Percentiles rank a stretch among this genome's conserved stretches.
Conservation (phyloP, 2,888 invertebrate genomes). For the Pammene aurita region DNA sequence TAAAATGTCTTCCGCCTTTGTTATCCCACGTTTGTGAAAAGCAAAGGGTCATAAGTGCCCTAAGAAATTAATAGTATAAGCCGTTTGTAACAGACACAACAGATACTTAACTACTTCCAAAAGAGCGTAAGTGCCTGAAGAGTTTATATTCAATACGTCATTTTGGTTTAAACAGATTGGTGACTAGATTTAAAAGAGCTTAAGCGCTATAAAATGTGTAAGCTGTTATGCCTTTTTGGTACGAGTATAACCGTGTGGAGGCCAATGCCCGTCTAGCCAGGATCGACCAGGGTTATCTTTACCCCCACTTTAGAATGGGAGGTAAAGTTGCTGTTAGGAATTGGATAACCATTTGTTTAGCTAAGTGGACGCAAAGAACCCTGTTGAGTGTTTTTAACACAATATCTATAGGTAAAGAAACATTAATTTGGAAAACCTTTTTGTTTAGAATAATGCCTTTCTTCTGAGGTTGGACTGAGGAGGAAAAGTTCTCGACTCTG, state of each 20-base stretch:
- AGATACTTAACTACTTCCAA: not conserved
- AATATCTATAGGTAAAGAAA: not conserved
- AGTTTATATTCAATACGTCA: not conserved
- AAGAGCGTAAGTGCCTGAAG: not conserved
- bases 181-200: not conserved
- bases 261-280: conserved; percentile 41
- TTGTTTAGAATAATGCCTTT: too few species aligned
- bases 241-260: conserved; percentile 4
- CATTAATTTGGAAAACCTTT: too few species aligned
- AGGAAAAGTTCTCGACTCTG: too few species aligned
- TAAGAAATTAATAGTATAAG: not conserved
- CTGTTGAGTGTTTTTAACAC: not conserved
- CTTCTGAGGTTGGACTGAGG: too few species aligned
- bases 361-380: not conserved
- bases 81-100: conserved; percentile 3
- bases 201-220: not conserved
- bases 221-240: conserved; percentile 8
- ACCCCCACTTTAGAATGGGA: conserved; percentile 24
- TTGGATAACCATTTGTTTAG: conserved; percentile 18
- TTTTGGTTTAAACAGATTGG: not conserved
- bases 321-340: conserved; percentile 5
- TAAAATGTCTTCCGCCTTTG: conserved; percentile 31
- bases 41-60: not conserved
- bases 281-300: conserved; percentile 33
- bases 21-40: not conserved